These are phyloP conservation scores for Mesoligia furuncula DNA, from an alignment of 2,888 invertebrate species.

Conservation along the genomic window DNA sequence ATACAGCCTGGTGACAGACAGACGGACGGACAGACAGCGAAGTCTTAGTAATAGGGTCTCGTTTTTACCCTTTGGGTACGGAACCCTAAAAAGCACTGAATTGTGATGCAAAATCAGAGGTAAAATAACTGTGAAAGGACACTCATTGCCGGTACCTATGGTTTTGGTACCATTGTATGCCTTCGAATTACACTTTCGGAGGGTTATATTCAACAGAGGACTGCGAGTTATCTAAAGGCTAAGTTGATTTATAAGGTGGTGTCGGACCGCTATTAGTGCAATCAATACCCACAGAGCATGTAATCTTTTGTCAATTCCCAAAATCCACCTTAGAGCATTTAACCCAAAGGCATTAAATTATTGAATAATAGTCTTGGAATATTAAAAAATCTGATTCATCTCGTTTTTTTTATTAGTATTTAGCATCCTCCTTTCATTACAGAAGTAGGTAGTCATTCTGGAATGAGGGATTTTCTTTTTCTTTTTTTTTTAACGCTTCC, in stretches of 20 bases:
- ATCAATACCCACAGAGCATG: too few relatives aligned
- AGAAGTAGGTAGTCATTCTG: background rate
- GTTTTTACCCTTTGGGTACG: too few relatives aligned
- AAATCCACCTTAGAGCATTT: background rate
- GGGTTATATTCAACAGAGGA: background rate
- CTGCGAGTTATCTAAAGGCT: background rate
- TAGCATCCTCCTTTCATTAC: background rate
- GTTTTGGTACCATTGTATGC: too few relatives aligned
- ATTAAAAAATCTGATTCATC: background rate
- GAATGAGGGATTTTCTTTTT: too few relatives aligned
- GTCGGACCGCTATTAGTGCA: background rate
- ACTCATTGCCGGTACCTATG: too few relatives aligned
- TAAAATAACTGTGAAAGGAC: too few relatives aligned
- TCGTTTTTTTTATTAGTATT: background rate
- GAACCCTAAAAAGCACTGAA: too few relatives aligned
- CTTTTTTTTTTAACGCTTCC: too few relatives aligned
- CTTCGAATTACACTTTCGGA: background rate
- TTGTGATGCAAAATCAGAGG: too few relatives aligned
- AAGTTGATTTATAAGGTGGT: background rate
- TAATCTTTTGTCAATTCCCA: background rate
- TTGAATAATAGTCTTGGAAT: background rate
- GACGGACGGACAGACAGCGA: too few relatives aligned
- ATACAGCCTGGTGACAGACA: too few relatives aligned
- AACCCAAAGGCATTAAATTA: background rate
- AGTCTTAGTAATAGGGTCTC: too few relatives aligned